Base-by-base conservation (phyloP, 2,888 invertebrate genomes). In the Acronicta aceris region DNA sequence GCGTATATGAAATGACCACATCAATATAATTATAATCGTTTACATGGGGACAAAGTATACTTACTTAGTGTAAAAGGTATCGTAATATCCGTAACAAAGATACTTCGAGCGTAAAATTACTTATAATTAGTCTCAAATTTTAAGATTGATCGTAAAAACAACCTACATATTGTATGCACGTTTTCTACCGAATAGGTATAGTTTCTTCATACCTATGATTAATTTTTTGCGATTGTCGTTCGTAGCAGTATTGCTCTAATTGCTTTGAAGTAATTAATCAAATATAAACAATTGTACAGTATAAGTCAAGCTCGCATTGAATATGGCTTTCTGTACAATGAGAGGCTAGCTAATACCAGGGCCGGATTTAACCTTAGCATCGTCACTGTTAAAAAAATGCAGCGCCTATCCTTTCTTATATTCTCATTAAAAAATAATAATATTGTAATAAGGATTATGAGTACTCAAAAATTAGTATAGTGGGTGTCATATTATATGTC, bases 61-160 rank as follows among this genome's bases (percentile, higher is more conserved):
- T n/a, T n/a, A n/a, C n/a, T n/a, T n/a, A 6, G 38, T 38, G n/a
- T 38, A 38, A n/a, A 38, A 38, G 13, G n/a, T n/a, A 38, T 21
- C 6, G 9, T 21, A 43, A 21, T 43, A 43, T 36, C 6, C 38
- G 7, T 1, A 9, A 38, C 5, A 5, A 36, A 16, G 38, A 46
- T 42, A 45, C 52, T 49, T 27, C 25, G 41, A 46, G 17, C 8
- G 9, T 38, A 52, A 38, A 38, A 56, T 67, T 52, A 51, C 21
- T 45, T 27, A 12, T 17, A 54, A 66, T 59, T 59, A 16, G 53
- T 66, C 16, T 53, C 45, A 42, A 21, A 10, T 30, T 50, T 59
- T 27, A 58, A 53, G 38, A 59, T 58, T 50, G 41, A 45, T 69
- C 30, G 15, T 53, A 60, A 52, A 67, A 60, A 25, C 27, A 30